These are phyloP conservation scores for Drosophila sp. DNA, from an alignment of 1,140 invertebrate species.

Conservation along the genomic window DNA sequence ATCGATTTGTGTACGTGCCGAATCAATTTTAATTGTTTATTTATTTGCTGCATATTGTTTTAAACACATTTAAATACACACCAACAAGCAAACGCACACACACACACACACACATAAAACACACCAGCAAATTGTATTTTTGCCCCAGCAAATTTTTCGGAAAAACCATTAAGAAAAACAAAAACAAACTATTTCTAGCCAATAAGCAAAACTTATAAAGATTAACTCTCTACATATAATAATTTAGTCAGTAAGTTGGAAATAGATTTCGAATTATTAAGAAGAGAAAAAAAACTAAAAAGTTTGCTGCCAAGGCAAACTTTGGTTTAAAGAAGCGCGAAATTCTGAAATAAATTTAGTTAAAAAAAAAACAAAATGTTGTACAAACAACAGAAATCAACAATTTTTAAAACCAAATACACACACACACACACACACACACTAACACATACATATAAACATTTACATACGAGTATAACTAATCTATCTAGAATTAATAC, in stretches of 20 bases:
- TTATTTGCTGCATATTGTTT: constrained; percentile 73
- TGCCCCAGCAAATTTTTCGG: constrained; percentile 38
- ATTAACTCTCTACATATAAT: constrained; percentile 3
- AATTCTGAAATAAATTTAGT: constrained; percentile 80
- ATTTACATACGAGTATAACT: constrained; percentile 11
- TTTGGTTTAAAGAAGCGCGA: constrained; percentile 65
- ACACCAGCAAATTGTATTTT: constrained; percentile 46
- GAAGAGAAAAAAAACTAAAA: constrained; percentile 35
- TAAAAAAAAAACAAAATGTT: constrained; percentile 50
- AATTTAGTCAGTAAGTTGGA: constrained; percentile 38
- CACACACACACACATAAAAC: not conserved
- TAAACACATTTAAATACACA: not conserved
- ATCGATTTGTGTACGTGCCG: constrained; percentile 39
- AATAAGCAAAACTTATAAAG: constrained; percentile 30
- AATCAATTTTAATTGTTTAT: constrained; percentile 76
- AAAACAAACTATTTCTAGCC: constrained; percentile 13
- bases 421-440: constrained; percentile 30
- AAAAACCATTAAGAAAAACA: constrained; percentile 13
- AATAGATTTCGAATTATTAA: constrained; percentile 46
- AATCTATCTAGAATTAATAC: constrained; percentile 5
- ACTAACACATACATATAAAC: constrained; percentile 34
- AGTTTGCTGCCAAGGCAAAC: constrained; percentile 39
- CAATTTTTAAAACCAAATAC: constrained; percentile 58
- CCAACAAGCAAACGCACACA: not conserved
- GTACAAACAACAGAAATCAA: constrained; percentile 41